phyloP scores from a whole-genome alignment of 2,113 vertebrate genomes.

The Eclectus roratus region DNA sequence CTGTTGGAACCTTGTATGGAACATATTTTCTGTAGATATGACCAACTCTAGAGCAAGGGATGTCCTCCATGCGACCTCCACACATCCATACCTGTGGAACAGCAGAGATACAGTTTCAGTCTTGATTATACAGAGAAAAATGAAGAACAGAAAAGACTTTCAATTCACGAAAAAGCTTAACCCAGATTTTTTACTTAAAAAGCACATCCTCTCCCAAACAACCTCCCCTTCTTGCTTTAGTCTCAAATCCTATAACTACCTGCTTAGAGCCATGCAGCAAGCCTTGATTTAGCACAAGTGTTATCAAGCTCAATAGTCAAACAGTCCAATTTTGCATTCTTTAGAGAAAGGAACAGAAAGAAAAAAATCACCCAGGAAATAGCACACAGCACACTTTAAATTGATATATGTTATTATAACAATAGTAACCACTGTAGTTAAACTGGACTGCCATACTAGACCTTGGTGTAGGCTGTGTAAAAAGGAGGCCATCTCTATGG shows the following conservation, averaged over 20 bases:
- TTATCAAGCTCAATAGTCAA: background rate
- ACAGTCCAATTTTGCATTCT: constrained; percentile 1
- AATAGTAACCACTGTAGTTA: background rate
- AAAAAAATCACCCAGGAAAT: background rate
- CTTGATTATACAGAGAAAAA: background rate
- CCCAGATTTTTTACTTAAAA: background rate
- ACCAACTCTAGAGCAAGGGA: constrained; percentile 93
- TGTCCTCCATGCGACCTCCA: constrained; percentile 84
- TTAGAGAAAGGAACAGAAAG: background rate
- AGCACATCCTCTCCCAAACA: background rate
- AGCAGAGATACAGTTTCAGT: background rate
- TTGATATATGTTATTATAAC: background rate
- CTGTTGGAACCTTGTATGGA: constrained; percentile 94
- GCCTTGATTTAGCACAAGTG: constrained; percentile 18
- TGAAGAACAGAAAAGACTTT: background rate
- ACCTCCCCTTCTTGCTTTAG: background rate
- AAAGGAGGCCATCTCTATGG: background rate
- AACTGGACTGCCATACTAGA: background rate
- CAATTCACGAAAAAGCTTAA: background rate
- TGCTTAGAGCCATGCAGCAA: background rate
- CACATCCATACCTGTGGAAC: constrained; percentile 83
- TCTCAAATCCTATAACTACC: background rate
- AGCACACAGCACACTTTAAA: background rate
- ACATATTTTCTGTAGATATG: constrained; percentile 99
- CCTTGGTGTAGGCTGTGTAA: background rate